Percentiles rank a stretch among this genome's conserved stretches.
phyloP scores from a whole-genome alignment of 92 coral and sea anemone genomes.

The Epizoanthus fatuus region DNA sequence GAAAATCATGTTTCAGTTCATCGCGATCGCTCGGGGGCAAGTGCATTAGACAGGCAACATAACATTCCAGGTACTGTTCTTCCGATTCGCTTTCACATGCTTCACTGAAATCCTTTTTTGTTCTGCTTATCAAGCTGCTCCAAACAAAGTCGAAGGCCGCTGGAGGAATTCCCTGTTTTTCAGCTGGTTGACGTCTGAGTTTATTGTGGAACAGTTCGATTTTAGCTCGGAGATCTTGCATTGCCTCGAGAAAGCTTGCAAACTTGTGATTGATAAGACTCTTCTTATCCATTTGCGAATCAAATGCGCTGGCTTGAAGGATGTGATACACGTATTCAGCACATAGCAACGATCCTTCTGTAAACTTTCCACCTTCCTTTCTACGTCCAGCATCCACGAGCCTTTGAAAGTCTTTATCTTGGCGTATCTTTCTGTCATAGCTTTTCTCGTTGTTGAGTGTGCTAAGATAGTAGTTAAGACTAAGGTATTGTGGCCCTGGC shows the following conservation, averaged over 20 bases:
- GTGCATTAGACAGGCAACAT: not conserved
- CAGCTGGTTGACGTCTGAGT: not conserved
- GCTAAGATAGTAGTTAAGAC: slow-evolving; percentile 66
- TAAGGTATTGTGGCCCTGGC: slow-evolving; percentile 48
- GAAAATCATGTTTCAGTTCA: not conserved
- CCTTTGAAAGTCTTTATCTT: slow-evolving; percentile 34
- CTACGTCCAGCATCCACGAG: slow-evolving; percentile 36
- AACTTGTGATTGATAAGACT: not conserved
- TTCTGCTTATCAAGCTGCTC: too few relatives aligned
- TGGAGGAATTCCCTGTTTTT: not conserved
- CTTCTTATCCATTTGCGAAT: slow-evolving; percentile 8
- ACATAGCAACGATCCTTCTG: slow-evolving; percentile 52
- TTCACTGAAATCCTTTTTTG: not conserved
- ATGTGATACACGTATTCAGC: slow-evolving; percentile 63
- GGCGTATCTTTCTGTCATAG: slow-evolving; percentile 43
- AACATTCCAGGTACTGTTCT: not conserved
- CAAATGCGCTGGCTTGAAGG: slow-evolving; percentile 24
- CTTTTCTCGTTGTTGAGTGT: slow-evolving; percentile 29
- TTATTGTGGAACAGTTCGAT: not conserved
- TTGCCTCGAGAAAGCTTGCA: not conserved
- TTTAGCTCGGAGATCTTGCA: not conserved
- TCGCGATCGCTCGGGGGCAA: not conserved
- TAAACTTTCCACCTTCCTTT: slow-evolving; percentile 2
- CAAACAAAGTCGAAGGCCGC: slow-evolving; percentile 10
- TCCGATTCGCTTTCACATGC: not conserved